Evolutionary conservation across 2,113 vertebrate genomes (phyloP), one percentile per base, ranked within the genome.

Genomic region (Caranx ignobilis): DNA sequence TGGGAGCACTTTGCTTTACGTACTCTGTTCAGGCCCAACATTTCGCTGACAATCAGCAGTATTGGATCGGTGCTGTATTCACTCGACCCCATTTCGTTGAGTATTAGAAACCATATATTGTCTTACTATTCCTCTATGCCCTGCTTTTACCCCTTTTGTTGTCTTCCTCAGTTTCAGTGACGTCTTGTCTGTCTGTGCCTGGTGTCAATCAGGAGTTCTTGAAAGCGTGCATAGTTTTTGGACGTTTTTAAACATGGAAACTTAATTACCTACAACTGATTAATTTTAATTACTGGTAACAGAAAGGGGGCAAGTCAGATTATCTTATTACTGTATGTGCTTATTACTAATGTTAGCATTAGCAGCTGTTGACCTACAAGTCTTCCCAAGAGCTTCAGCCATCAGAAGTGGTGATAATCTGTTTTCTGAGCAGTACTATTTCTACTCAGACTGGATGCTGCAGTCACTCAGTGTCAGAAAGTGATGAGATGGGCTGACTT

Each of bases 31-130:
- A 37, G 70, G 74, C 83, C 84, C 66, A 83, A 62, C 74, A 56
- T 88, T 91, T 81, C 0, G 72, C 85, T 91, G 83, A 88, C 64
- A 77, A 59, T 92, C 87, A 90, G 91, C 89, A 91, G 57, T 90
- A 90, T 85, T 87, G 88, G 80, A 91, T 77, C 80, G 52, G 67
- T 6, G 34, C 63, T 82, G 79, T 68, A 88, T 74, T 82, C 55
- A 70, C 63, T 85, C 43, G 2, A 64, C 65, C 80, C 56, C 63
- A 77, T 86, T 76, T 55, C 54, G 72, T 32, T 10, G 6, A 76
- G 76, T 50, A 79, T 78, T 68, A 78, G 61, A 77, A 37, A 71
- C 69, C 12, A 47, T 54, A 13, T 32, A 57, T 71, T 73, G 61
- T 61, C 60, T 39, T 64, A 15, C 31, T 26, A 19, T 67, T 76